phyloP scores from a whole-genome alignment of 2,888 invertebrate genomes.

The Noctua janthina region DNA sequence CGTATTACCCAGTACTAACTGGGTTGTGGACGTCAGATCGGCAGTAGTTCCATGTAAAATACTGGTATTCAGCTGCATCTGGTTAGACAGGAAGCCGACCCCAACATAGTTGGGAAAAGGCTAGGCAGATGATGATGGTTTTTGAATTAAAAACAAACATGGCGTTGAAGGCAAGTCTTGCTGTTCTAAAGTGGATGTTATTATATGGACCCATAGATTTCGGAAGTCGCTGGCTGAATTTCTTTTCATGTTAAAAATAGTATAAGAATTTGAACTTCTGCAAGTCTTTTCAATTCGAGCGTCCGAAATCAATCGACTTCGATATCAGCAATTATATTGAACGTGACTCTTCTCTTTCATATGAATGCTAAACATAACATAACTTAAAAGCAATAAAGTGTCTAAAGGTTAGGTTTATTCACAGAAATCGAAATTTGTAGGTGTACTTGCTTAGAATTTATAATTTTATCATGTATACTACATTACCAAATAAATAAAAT shows the following conservation, averaged over 20 bases:
- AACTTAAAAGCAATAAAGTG: background rate
- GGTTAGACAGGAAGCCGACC: too few relatives aligned
- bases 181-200: conserved; percentile 7
- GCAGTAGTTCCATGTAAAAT: too few relatives aligned
- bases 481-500: background rate
- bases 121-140: too few relatives aligned
- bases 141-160: too few relatives aligned
- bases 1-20: too few relatives aligned
- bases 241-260: background rate
- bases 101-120: too few relatives aligned
- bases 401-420: background rate
- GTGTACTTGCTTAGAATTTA: background rate
- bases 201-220: background rate
- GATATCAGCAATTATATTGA: background rate
- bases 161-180: conserved; percentile 22
- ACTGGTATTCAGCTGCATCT: too few relatives aligned
- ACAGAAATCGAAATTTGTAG: background rate
- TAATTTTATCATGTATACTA: background rate
- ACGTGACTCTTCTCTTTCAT: background rate
- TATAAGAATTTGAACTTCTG: background rate
- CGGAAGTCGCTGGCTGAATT: background rate
- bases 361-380: background rate
- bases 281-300: too few relatives aligned
- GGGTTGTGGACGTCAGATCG: too few relatives aligned
- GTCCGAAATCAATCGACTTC: too few relatives aligned